Evolutionary conservation across 2,888 invertebrate genomes (phyloP).

Genomic region (Piscicola geometra): DNA sequence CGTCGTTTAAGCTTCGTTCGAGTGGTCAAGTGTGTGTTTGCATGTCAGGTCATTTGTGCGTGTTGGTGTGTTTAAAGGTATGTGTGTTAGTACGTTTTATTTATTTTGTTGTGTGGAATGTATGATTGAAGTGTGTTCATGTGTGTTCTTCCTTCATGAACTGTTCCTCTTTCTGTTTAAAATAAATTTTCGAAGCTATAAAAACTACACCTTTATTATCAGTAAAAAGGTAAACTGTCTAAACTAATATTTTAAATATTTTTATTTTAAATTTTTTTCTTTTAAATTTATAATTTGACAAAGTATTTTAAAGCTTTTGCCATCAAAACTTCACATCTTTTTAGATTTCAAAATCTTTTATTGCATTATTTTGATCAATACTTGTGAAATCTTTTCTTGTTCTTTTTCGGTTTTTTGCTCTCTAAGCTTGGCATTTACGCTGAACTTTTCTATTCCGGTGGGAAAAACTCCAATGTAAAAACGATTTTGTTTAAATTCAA

Average conservation of each 20-base stretch:
- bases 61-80: neutral
- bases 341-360: neutral
- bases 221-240: too few relatives aligned
- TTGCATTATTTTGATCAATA: neutral
- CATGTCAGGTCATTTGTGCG: neutral
- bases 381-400: neutral
- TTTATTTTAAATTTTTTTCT: too few relatives aligned
- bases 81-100: neutral
- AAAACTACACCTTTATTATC: too few relatives aligned
- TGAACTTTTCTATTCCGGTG: neutral
- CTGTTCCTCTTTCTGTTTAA: too few relatives aligned
- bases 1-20: conserved; percentile 10
- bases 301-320: neutral
- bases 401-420: neutral
- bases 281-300: too few relatives aligned
- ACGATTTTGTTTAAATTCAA: neutral
- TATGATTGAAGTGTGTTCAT: too few relatives aligned
- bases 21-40: conserved; percentile 3
- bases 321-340: conserved; percentile 1
- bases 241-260: too few relatives aligned
- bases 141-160: too few relatives aligned
- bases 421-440: conserved; percentile 10
- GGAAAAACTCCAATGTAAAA: neutral
- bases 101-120: too few relatives aligned
- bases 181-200: too few relatives aligned